These are phyloP conservation scores for Pimephales promelas DNA, from an alignment of 2,113 vertebrate genomes.

Conservation along the genomic window DNA sequence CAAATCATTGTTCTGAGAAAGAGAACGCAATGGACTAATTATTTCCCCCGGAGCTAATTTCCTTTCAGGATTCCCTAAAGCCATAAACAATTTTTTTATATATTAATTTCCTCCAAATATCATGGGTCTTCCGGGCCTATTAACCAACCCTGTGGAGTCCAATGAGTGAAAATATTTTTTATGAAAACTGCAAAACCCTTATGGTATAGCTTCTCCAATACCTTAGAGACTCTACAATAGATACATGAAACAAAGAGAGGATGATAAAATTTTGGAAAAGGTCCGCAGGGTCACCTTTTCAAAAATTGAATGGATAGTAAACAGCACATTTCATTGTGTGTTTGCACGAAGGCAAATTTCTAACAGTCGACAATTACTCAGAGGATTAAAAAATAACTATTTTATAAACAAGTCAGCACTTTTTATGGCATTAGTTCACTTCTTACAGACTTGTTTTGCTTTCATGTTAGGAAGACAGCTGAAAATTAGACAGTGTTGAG, in stretches of 20 bases:
- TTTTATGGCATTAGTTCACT: slow-evolving; percentile 23
- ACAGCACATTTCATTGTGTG: not conserved
- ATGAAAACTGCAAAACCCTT: slow-evolving; percentile 6
- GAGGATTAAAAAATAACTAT: not conserved
- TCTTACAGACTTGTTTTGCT: not conserved
- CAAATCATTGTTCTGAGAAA: slow-evolving; percentile 12
- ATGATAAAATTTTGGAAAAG: not conserved
- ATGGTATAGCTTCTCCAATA: slow-evolving; percentile 1
- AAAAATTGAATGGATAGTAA: slow-evolving; percentile 1
- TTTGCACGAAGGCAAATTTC: slow-evolving; percentile 13
- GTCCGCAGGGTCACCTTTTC: slow-evolving; percentile 37
- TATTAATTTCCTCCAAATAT: slow-evolving; percentile 34
- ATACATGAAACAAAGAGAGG: slow-evolving; percentile 19
- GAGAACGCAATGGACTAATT: slow-evolving; percentile 18
- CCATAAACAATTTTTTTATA: slow-evolving; percentile 27
- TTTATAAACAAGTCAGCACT: slow-evolving; percentile 29
- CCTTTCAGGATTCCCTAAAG: slow-evolving; percentile 12
- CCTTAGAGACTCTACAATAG: slow-evolving; percentile 32
- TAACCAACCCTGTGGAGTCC: slow-evolving; percentile 31
- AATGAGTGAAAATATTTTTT: slow-evolving; percentile 27
- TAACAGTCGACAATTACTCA: not conserved
- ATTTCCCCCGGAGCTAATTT: slow-evolving; percentile 22
- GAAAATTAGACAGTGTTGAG: not conserved
- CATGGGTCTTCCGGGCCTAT: slow-evolving; percentile 34
- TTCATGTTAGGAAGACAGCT: not conserved